A percentile compares a stretch with the other conserved stretches of the same genome.
phyloP scores from a whole-genome alignment of 2,113 vertebrate species.

The Rhinoptilus africanus region DNA sequence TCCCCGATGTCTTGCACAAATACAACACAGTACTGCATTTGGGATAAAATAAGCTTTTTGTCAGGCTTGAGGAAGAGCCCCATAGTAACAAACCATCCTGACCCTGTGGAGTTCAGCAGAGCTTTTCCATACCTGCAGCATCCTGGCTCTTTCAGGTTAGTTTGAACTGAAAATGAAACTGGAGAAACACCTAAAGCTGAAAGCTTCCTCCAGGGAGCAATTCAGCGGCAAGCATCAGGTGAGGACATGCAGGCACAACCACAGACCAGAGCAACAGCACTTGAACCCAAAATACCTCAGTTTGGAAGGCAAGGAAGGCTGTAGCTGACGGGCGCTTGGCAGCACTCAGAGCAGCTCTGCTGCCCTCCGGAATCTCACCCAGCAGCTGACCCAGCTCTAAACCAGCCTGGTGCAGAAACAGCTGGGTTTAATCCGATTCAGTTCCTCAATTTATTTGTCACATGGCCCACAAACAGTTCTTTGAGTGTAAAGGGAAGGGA shows the following conservation, averaged over 20 bases:
- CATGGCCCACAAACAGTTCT: neutral
- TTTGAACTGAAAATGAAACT: neutral
- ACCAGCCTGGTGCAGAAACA: neutral
- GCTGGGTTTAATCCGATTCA: neutral
- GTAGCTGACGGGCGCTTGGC: rapidly evolving
- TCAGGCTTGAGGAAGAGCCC: neutral
- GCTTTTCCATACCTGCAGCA: neutral
- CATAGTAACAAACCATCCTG: neutral
- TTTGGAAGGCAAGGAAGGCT: neutral
- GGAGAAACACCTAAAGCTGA: neutral
- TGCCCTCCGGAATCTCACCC: neutral
- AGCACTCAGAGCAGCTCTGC: neutral
- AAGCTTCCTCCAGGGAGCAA: neutral
- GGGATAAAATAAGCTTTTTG: neutral
- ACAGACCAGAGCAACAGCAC: neutral
- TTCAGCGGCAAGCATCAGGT: neutral
- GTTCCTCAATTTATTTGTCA: neutral
- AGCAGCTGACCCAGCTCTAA: neutral
- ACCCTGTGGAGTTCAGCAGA: rapidly evolving
- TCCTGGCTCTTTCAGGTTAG: neutral
- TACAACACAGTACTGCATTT: neutral
- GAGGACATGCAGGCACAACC: neutral
- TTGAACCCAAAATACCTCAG: rapidly evolving
- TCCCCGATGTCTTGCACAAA: neutral
- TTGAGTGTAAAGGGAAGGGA: neutral